Conservation (phyloP, 2,888 invertebrate genomes). For the Lasiommata megera region DNA sequence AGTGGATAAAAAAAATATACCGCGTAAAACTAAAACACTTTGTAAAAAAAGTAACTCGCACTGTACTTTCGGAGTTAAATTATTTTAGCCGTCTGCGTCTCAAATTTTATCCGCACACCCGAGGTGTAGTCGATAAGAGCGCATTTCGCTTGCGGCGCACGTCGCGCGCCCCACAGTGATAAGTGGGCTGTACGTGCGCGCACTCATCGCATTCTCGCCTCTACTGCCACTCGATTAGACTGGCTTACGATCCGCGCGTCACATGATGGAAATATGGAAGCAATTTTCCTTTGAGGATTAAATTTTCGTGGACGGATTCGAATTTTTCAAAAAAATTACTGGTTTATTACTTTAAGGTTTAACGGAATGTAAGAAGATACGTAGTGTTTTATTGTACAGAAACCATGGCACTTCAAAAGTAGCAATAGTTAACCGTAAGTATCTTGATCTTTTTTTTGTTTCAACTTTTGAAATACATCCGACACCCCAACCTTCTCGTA, state of each 20-base stretch:
- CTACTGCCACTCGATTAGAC: constrained; percentile 36
- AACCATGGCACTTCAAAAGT: no score
- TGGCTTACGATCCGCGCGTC: constrained; percentile 27
- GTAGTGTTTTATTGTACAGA: no score
- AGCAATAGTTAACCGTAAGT: no score
- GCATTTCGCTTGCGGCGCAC: constrained; percentile 37
- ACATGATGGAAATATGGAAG: constrained; percentile 30
- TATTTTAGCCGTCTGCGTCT: constrained; percentile 16
- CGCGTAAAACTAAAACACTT: no score
- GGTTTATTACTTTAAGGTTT: no score
- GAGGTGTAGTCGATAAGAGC: constrained; percentile 25
- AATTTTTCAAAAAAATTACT: constrained; percentile 1
- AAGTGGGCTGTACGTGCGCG: constrained; percentile 60
- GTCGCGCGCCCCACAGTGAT: constrained; percentile 64
- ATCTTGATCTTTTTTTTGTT: no score
- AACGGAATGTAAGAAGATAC: no score
- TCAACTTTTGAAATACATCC: no score
- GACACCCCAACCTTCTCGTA: no score
- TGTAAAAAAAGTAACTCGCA: background rate
- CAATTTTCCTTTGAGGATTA: constrained; percentile 19
- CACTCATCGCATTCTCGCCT: constrained; percentile 57
- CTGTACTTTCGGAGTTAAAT: constrained; percentile 8
- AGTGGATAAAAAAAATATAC: no score
- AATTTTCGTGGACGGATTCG: constrained; percentile 19
- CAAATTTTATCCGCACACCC: constrained; percentile 9